phyloP scores from a whole-genome alignment of 2,113 vertebrate genomes.

The Erythrocebus patas region DNA sequence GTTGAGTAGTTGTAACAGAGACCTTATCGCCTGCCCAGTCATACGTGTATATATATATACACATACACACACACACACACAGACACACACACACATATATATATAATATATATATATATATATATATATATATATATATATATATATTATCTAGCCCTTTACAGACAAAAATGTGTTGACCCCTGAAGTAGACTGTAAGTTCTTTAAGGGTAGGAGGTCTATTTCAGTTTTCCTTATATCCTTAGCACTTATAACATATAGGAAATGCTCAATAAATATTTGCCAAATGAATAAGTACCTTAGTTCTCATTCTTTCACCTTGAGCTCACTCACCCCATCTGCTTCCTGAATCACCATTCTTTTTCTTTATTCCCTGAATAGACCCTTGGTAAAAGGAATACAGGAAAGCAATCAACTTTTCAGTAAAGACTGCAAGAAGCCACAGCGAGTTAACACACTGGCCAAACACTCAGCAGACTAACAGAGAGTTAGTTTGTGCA shows the following conservation, averaged over 20 bases:
- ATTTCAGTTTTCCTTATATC: neutral
- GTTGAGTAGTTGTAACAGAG: neutral
- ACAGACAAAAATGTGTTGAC: neutral
- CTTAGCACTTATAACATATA: neutral
- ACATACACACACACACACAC: fast-evolving
- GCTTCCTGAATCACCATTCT: neutral
- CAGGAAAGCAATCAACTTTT: neutral
- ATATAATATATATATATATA: neutral
- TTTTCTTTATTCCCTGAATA: neutral
- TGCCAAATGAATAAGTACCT: neutral
- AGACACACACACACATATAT: fast-evolving
- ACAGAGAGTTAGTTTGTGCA: neutral
- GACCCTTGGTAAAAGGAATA: neutral
- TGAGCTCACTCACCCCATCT: neutral
- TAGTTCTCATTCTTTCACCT: neutral
- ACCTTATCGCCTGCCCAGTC: neutral
- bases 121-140: neutral
- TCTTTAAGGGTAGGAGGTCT: neutral
- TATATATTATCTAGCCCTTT: neutral
- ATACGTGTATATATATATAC: fast-evolving
- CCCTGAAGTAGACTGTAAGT: neutral
- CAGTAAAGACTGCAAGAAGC: neutral
- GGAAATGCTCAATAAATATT: neutral
- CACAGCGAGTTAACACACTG: neutral
- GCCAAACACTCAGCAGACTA: neutral